phyloP scores from a whole-genome alignment of 2,113 vertebrate species.

The Chlorocebus sabaeus region DNA sequence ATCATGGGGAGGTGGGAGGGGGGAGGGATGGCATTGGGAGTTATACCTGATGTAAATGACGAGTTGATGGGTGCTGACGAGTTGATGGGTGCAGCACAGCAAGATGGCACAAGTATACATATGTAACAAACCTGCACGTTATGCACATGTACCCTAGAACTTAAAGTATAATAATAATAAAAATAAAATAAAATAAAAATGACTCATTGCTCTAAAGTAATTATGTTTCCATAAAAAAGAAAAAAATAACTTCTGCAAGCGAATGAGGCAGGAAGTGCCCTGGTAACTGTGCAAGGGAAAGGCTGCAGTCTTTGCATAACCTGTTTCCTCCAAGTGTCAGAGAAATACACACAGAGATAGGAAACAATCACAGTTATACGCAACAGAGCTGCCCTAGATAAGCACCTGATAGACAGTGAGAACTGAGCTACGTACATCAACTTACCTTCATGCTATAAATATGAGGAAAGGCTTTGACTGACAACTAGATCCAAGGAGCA shows the following conservation, averaged over 20 bases:
- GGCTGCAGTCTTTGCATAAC: background rate
- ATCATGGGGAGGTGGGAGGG: too few relatives aligned
- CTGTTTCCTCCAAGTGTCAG: background rate
- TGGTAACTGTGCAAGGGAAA: background rate
- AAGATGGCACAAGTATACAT: too few relatives aligned
- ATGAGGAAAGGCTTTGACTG: background rate
- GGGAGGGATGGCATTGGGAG: too few relatives aligned
- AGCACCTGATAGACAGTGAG: background rate
- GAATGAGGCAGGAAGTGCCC: background rate
- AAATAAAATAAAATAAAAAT: background rate
- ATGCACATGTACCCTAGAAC: too few relatives aligned
- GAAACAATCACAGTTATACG: background rate
- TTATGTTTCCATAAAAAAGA: background rate
- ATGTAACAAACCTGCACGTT: too few relatives aligned
- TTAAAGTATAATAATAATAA: too few relatives aligned
- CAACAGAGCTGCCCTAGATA: background rate
- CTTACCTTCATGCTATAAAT: background rate
- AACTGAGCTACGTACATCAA: background rate
- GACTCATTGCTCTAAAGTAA: background rate
- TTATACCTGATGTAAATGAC: too few relatives aligned
- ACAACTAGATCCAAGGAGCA: background rate
- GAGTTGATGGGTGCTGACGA: too few relatives aligned
- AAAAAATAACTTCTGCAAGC: background rate
- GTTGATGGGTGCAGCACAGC: too few relatives aligned
- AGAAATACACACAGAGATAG: background rate